These are phyloP conservation scores for Bembecia ichneumoniformis DNA, from an alignment of 2,888 invertebrate species.

Conservation along the genomic window DNA sequence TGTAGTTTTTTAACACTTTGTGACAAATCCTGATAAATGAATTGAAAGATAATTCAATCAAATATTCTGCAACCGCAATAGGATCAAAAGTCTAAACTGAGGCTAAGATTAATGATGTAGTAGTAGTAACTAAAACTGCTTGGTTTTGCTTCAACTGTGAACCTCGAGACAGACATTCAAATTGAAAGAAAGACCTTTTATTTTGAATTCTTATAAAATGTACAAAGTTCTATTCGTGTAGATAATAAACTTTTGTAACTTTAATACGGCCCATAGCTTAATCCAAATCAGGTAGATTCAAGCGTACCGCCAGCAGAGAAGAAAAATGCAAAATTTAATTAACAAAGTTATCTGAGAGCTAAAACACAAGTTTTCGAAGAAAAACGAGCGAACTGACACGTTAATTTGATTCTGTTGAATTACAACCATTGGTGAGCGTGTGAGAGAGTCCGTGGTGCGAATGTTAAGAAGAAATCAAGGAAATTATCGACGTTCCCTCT, in stretches of 20 bases:
- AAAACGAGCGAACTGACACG: conserved; percentile 64
- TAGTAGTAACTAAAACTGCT: too few relatives aligned
- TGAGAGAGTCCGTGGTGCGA: conserved; percentile 44
- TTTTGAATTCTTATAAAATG: neutral
- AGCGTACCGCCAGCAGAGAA: conserved; percentile 16
- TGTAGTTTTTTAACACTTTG: too few relatives aligned
- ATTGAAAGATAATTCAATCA: too few relatives aligned
- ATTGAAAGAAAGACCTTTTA: neutral
- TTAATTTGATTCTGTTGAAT: conserved; percentile 65
- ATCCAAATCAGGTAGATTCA: conserved; percentile 33
- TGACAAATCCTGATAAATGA: too few relatives aligned
- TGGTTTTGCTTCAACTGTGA: too few relatives aligned
- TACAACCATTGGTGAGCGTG: conserved; percentile 51
- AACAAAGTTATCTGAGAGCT: conserved; percentile 63
- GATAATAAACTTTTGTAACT: conserved; percentile 21
- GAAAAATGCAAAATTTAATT: conserved; percentile 67
- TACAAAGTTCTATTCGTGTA: conserved; percentile 14
- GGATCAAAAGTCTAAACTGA: too few relatives aligned
- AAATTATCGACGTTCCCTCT: neutral
- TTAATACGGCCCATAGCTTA: conserved; percentile 33
- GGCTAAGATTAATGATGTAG: too few relatives aligned
- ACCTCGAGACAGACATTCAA: too few relatives aligned
- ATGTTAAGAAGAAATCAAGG: conserved; percentile 26
- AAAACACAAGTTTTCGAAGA: conserved; percentile 67
- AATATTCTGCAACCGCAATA: too few relatives aligned